phyloP scores from a whole-genome alignment of 2,113 vertebrate species.

The Platycercus adscitus region DNA sequence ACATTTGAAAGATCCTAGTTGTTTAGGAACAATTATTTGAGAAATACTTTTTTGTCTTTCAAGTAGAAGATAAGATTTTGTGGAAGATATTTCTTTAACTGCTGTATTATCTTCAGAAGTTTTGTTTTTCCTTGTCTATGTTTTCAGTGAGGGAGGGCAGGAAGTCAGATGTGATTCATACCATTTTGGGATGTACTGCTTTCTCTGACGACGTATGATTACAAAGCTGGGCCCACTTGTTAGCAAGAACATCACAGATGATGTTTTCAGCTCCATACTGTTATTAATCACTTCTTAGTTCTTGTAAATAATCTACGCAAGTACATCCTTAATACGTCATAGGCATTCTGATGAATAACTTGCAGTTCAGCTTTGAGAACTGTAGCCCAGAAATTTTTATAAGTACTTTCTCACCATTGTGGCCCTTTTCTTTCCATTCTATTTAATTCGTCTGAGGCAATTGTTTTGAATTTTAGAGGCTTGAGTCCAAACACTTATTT shows the following conservation, averaged over 20 bases:
- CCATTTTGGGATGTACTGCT: slow-evolving; percentile 53
- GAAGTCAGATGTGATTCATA: slow-evolving; percentile 72
- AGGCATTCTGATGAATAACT: slow-evolving; percentile 58
- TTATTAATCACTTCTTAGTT: slow-evolving; percentile 76
- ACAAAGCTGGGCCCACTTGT: slow-evolving; percentile 74
- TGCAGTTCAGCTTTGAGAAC: slow-evolving; percentile 52
- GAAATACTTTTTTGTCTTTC: neutral
- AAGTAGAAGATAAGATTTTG: neutral
- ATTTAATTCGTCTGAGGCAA: slow-evolving; percentile 55
- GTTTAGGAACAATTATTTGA: neutral
- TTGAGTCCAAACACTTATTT: slow-evolving; percentile 49
- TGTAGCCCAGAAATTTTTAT: slow-evolving; percentile 55
- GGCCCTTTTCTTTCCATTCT: slow-evolving; percentile 11
- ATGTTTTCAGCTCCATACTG: slow-evolving; percentile 68
- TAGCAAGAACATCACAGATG: slow-evolving; percentile 73
- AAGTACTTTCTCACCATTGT: slow-evolving; percentile 50
- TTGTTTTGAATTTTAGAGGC: slow-evolving; percentile 50
- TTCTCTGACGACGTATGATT: slow-evolving; percentile 61
- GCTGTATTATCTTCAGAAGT: neutral
- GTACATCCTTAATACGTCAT: slow-evolving; percentile 74
- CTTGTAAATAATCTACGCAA: slow-evolving; percentile 78
- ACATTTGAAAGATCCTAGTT: neutral
- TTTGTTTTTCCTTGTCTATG: neutral
- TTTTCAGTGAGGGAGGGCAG: slow-evolving; percentile 55
- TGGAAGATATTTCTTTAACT: neutral